These are phyloP conservation scores for Diachrysia chrysitis DNA, from an alignment of 2,888 invertebrate species.

Conservation along the genomic window DNA sequence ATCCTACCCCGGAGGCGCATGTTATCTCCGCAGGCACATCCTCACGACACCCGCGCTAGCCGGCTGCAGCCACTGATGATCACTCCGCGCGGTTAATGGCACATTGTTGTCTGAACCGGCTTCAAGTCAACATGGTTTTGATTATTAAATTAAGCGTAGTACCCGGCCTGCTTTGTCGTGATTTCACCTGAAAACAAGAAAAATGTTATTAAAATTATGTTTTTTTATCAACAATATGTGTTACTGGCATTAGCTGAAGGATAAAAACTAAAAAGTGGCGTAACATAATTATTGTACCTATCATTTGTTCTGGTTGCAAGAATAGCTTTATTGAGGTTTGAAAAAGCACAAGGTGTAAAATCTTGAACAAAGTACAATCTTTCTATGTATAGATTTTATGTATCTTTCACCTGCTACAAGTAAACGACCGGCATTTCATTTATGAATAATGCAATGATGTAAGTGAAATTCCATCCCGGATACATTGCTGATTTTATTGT, in stretches of 20 bases:
- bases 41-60: conserved; percentile 27
- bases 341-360: too few species aligned
- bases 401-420: not conserved
- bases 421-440: not conserved
- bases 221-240: not conserved
- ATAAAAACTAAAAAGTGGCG: too few species aligned
- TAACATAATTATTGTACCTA: too few species aligned
- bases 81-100: conserved; percentile 27
- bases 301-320: too few species aligned
- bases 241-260: not conserved
- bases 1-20: conserved; percentile 72
- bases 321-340: too few species aligned
- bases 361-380: too few species aligned
- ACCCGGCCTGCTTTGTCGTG: conserved; percentile 25
- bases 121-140: conserved; percentile 37
- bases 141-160: conserved; percentile 21
- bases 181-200: conserved; percentile 30
- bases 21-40: conserved; percentile 62
- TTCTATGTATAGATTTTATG: not conserved
- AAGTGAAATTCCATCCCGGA: not conserved
- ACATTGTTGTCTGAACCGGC: conserved; percentile 34
- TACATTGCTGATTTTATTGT: not conserved
- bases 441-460: not conserved
- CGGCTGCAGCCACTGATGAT: not conserved
- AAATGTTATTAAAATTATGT: conserved; percentile 1